Conservation (phyloP, 2,113 vertebrate genomes). For the Hassar affinis region DNA sequence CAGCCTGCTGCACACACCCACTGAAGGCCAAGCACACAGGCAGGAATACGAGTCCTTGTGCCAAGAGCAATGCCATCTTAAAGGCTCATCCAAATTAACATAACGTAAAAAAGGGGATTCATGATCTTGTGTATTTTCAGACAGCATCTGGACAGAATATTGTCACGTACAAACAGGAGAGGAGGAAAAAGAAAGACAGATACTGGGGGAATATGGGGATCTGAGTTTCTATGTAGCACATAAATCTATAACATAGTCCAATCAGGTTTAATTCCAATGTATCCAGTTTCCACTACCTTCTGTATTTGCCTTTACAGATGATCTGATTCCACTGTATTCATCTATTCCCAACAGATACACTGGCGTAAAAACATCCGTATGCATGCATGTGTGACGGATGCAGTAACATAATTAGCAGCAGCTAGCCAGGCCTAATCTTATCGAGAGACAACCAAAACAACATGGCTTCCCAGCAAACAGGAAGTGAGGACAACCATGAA, state of each 20-base stretch:
- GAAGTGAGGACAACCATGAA: slow-evolving; percentile 9
- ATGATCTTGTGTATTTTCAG: not conserved
- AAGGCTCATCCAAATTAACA: not conserved
- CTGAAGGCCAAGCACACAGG: not conserved
- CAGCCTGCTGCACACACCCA: not conserved
- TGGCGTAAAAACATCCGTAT: slow-evolving; percentile 63
- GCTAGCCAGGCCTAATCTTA: slow-evolving; percentile 63
- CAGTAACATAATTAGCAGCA: slow-evolving; percentile 63
- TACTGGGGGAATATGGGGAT: not conserved
- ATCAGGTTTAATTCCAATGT: not conserved
- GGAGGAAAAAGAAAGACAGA: not conserved
- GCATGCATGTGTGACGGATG: slow-evolving; percentile 54
- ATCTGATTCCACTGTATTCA: not conserved
- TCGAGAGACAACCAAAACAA: slow-evolving; percentile 53
- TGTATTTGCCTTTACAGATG: not conserved
- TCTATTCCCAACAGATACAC: slow-evolving; percentile 43
- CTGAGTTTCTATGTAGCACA: not conserved
- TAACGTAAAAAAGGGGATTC: not conserved
- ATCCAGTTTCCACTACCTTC: not conserved
- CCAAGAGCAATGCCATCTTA: not conserved
- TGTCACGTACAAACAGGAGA: not conserved
- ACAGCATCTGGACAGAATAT: not conserved
- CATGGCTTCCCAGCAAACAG: slow-evolving; percentile 39
- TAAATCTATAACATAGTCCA: not conserved
- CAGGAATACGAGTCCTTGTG: not conserved